A percentile compares a stretch with the other conserved stretches of the same genome.
phyloP scores from a whole-genome alignment of 2,888 invertebrate genomes.

The Formica aserva region DNA sequence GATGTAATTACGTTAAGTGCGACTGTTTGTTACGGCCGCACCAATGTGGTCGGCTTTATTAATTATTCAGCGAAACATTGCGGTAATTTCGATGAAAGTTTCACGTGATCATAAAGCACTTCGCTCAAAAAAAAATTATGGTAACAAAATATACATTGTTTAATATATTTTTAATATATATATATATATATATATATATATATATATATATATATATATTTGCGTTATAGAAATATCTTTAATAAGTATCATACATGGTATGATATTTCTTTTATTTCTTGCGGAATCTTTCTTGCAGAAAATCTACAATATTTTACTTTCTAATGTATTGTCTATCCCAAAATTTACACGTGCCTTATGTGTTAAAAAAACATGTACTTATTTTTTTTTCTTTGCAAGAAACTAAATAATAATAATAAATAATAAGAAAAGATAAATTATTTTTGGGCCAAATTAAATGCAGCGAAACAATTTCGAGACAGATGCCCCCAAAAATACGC shows the following conservation, averaged over 20 bases:
- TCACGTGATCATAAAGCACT: not conserved
- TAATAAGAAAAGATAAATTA: not conserved
- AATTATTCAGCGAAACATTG: constrained; percentile 32
- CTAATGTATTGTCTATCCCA: not conserved
- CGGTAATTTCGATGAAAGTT: constrained; percentile 19
- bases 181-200: too few species aligned
- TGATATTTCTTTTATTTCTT: not conserved
- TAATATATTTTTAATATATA: not conserved
- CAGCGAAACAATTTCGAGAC: not conserved
- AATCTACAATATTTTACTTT: not conserved
- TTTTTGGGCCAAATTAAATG: not conserved
- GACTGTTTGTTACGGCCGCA: constrained; percentile 31
- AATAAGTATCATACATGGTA: not conserved
- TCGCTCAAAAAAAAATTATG: not conserved
- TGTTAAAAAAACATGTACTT: not conserved
- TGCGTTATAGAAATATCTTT: not conserved
- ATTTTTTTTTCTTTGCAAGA: not conserved
- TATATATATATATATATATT: too few species aligned
- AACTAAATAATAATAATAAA: too few species aligned
- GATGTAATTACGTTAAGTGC: constrained; percentile 51
- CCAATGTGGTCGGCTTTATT: constrained; percentile 16
- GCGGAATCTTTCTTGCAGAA: not conserved
- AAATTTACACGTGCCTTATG: not conserved
- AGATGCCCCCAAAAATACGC: not conserved
- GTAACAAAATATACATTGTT: not conserved